A percentile compares a stretch with the other conserved stretches of the same genome.
Evolutionary conservation across 2,888 invertebrate species (phyloP).

Genomic region (Cataglyphis albicans): DNA sequence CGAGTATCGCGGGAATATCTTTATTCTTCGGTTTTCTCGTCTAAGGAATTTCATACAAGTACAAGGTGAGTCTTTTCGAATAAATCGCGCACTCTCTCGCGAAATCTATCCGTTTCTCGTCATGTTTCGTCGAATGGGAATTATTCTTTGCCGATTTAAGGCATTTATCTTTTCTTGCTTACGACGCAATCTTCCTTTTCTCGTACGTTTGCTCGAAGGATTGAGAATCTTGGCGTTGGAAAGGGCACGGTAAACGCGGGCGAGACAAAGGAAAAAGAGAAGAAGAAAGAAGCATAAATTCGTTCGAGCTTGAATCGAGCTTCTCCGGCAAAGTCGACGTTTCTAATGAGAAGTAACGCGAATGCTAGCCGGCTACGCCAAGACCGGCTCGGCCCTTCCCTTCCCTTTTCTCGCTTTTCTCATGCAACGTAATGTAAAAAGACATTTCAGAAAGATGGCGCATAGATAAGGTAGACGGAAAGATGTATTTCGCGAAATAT

Average conservation of each 20-base stretch:
- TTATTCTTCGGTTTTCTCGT: slow-evolving; percentile 1
- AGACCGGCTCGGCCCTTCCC: neutral
- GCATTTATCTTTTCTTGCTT: slow-evolving; percentile 42
- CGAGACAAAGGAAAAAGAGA: neutral
- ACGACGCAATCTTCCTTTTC: slow-evolving; percentile 27
- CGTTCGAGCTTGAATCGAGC: slow-evolving; percentile 34
- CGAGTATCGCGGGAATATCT: neutral
- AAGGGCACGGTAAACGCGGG: neutral
- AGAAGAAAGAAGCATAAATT: slow-evolving; percentile 21
- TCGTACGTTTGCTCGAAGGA: slow-evolving; percentile 42
- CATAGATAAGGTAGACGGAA: slow-evolving; percentile 43
- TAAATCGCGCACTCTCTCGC: slow-evolving; percentile 22
- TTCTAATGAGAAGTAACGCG: slow-evolving; percentile 54
- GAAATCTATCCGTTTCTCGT: slow-evolving; percentile 38
- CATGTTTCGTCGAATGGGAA: slow-evolving; percentile 34
- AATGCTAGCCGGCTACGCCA: slow-evolving; percentile 11
- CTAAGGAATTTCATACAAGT: slow-evolving; percentile 39
- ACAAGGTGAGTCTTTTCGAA: slow-evolving; percentile 20
- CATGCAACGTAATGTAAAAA: slow-evolving; percentile 46
- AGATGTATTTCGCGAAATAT: slow-evolving; percentile 55
- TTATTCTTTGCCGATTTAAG: slow-evolving; percentile 42
- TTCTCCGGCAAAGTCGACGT: slow-evolving; percentile 36
- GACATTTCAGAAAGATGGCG: slow-evolving; percentile 44
- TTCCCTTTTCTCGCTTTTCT: neutral
- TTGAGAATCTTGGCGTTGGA: slow-evolving; percentile 36